Percentiles rank a stretch among this genome's conserved stretches.
These are phyloP conservation scores for Gobio gobio DNA, from an alignment of 2,113 vertebrate genomes.

Conservation along the genomic window DNA sequence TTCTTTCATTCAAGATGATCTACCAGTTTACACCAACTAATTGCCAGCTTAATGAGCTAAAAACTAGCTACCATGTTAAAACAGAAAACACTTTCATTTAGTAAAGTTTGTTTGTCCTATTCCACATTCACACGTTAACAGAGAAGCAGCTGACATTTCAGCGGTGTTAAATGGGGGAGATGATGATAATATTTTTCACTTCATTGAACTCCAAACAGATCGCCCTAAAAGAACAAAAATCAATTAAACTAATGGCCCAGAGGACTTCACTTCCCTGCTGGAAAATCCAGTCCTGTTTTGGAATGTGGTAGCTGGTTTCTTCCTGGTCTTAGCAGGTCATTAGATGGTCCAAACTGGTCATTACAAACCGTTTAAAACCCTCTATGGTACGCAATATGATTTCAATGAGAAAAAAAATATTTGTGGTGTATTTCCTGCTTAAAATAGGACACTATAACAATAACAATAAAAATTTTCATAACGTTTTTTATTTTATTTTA, in stretches of 20 bases:
- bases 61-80: not conserved
- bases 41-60: not conserved
- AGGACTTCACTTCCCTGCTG: not conserved
- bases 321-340: not conserved
- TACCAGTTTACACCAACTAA: too few relatives aligned
- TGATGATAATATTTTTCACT: conserved; percentile 7
- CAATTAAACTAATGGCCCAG: not conserved
- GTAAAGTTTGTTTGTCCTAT: conserved; percentile 19
- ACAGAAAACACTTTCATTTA: conserved; percentile 44
- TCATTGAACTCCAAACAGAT: conserved; percentile 1
- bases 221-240: not conserved
- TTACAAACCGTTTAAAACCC: not conserved
- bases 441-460: too few relatives aligned
- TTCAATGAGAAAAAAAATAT: too few relatives aligned
- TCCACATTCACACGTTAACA: conserved; percentile 26
- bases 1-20: too few relatives aligned
- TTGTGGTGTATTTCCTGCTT: too few relatives aligned
- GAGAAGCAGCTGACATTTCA: conserved; percentile 38
- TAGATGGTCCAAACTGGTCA: not conserved
- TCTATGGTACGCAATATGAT: too few relatives aligned
- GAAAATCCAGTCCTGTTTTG: not conserved
- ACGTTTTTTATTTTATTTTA: too few relatives aligned
- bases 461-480: too few relatives aligned
- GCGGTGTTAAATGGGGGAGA: not conserved
- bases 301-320: not conserved